Evolutionary conservation across 2,797 vertebrate genomes (phyloP), one percentile per base, ranked within the genome.

Genomic region (Remorina albescens): DNA sequence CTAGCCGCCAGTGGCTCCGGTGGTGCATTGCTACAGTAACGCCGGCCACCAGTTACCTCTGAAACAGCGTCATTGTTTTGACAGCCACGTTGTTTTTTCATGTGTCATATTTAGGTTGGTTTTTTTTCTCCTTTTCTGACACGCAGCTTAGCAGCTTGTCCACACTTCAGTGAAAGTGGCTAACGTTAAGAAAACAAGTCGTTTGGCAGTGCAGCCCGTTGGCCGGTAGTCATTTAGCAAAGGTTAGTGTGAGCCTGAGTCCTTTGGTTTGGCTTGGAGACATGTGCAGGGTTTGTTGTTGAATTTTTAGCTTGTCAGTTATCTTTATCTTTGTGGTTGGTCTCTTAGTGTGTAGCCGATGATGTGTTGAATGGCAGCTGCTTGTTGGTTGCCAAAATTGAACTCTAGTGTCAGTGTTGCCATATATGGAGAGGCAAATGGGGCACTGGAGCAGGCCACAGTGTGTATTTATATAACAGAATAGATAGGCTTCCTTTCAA

Each of bases 391-490:
- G 92, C 93, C 94, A 94, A 93, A 94, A 90, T 87, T 94, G 92
- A 92, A 94, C 88, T 83, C 89, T 72, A 77, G 90, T 92, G 94
- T 94, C 92, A 89, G 86, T 77, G 91, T 93, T 87, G 83, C 95
- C 95, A 92, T 95, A 95, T 95, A 95, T 93, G 95, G 95, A 79
- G 74, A 77, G 79, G 93, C 88, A 94, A 93, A 91, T 92, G 92
- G 94, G 93, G 84, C 93, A 95, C 77, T 92, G 89, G 90, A 92
- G 83, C 93, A 94, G 93, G 84, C 87, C 86, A 86, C 84, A 78
- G 92, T 92, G 94, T 94, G 91, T 95, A 95, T 95, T 95, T 95
- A 94, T 95, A 95, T 94, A 95, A 92, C 94, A 79, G 89, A 91
- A 93, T 91, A 85, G 84, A 89, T 83, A 78, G 86, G 70, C 86